Percentiles rank a stretch among this genome's conserved stretches.
These are phyloP conservation scores for Lucilia cuprina DNA, from an alignment of 1,140 invertebrate genomes.

Conservation along the genomic window DNA sequence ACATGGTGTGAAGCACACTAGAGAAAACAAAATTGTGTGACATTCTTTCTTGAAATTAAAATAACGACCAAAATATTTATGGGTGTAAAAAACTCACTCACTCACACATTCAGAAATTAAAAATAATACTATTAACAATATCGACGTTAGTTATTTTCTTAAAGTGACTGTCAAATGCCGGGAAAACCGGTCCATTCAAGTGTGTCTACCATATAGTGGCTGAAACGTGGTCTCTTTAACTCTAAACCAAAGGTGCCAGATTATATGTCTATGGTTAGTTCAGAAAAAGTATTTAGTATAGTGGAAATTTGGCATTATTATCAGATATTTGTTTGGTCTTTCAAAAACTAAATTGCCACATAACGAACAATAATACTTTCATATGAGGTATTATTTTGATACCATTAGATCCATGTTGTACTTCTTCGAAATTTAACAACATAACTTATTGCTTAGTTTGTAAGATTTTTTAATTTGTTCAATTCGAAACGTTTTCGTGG, in stretches of 20 bases:
- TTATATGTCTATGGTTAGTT: neutral
- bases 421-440: too few relatives aligned
- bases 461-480: too few relatives aligned
- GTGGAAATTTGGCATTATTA: too few relatives aligned
- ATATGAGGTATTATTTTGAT: too few relatives aligned
- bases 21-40: neutral
- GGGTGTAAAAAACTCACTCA: neutral
- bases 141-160: neutral
- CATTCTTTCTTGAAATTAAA: slow-evolving; percentile 4
- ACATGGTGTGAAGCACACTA: neutral
- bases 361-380: too few relatives aligned
- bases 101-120: too few relatives aligned
- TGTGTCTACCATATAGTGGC: neutral
- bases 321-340: too few relatives aligned
- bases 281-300: too few relatives aligned
- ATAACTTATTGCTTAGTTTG: too few relatives aligned
- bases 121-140: neutral
- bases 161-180: slow-evolving; percentile 32
- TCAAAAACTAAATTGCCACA: too few relatives aligned
- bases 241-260: neutral
- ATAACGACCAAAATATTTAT: neutral
- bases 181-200: slow-evolving; percentile 35
- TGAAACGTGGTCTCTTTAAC: neutral
- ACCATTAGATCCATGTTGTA: too few relatives aligned
- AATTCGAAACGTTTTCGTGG: too few relatives aligned